Conservation (phyloP, 2,113 vertebrate genomes). For the Python bivittatus region DNA sequence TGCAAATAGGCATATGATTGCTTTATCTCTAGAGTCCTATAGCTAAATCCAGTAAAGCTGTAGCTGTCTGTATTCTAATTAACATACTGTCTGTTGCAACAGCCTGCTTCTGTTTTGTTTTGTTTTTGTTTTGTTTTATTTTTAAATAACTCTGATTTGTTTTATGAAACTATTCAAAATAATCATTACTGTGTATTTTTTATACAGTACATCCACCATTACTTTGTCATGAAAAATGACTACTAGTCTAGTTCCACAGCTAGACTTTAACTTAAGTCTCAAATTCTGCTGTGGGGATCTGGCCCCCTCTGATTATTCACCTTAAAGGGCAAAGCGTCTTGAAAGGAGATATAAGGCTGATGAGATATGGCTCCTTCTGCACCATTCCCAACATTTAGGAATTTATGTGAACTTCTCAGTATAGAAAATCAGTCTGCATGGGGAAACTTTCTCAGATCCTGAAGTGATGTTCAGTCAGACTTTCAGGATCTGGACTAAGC, state of each 20-base stretch:
- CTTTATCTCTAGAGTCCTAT: background rate
- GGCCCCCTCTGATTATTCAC: background rate
- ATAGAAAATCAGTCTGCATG: background rate
- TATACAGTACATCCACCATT: background rate
- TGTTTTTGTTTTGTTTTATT: background rate
- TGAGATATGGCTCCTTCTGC: background rate
- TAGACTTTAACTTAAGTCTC: background rate
- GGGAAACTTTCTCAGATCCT: background rate
- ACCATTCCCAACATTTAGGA: background rate
- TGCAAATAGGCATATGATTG: background rate
- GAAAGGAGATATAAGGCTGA: background rate
- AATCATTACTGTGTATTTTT: background rate
- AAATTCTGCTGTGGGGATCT: background rate
- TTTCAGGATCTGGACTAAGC: background rate
- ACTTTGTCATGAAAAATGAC: background rate
- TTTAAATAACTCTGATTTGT: background rate
- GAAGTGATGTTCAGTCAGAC: background rate
- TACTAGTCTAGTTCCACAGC: background rate
- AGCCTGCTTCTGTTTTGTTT: background rate
- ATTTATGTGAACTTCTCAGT: background rate
- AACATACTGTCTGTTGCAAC: background rate
- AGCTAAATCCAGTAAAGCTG: background rate
- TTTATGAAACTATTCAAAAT: background rate
- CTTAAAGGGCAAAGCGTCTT: background rate
- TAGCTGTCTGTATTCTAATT: background rate